A percentile compares a stretch with the other conserved stretches of the same genome.
These are phyloP conservation scores for Trogon surrucura DNA, from an alignment of 2,113 vertebrate species.

Conservation along the genomic window DNA sequence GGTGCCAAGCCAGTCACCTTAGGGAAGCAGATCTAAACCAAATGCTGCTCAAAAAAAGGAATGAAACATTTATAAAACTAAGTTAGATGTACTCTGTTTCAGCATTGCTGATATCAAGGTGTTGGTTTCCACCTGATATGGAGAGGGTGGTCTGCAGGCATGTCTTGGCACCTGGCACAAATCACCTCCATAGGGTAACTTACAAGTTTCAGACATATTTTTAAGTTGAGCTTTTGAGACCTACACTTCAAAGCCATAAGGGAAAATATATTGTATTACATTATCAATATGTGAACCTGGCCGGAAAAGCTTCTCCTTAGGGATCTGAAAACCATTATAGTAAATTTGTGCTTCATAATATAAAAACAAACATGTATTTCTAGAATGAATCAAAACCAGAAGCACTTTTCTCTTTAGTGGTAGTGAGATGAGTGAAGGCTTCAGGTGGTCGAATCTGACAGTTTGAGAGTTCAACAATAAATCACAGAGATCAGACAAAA, in stretches of 20 bases:
- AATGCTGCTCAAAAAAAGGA: not conserved
- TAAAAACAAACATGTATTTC: constrained; percentile 45
- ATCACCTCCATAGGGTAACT: not conserved
- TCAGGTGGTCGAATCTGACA: constrained; percentile 4
- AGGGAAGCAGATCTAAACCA: not conserved
- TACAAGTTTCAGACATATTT: not conserved
- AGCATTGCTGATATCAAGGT: not conserved
- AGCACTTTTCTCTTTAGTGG: constrained; percentile 46
- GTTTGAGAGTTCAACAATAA: constrained; percentile 17
- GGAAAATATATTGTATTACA: constrained; percentile 25
- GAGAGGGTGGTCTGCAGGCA: not conserved
- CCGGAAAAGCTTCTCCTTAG: constrained; percentile 30
- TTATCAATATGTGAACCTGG: constrained; percentile 36
- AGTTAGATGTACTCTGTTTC: not conserved
- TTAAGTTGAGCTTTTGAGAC: constrained; percentile 1
- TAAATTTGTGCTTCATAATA: constrained; percentile 42
- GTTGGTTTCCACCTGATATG: not conserved
- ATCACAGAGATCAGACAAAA: constrained; percentile 40
- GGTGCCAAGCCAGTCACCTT: not conserved
- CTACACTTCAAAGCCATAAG: not conserved
- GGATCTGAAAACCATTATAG: constrained; percentile 41
- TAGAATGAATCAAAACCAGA: constrained; percentile 53
- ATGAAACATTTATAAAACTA: not conserved
- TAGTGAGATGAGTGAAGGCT: constrained; percentile 20
- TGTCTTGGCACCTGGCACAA: not conserved